Evolutionary conservation across 2,797 vertebrate species (phyloP), one percentile per base, ranked within the genome.

Genomic region (Agapornis canus): DNA sequence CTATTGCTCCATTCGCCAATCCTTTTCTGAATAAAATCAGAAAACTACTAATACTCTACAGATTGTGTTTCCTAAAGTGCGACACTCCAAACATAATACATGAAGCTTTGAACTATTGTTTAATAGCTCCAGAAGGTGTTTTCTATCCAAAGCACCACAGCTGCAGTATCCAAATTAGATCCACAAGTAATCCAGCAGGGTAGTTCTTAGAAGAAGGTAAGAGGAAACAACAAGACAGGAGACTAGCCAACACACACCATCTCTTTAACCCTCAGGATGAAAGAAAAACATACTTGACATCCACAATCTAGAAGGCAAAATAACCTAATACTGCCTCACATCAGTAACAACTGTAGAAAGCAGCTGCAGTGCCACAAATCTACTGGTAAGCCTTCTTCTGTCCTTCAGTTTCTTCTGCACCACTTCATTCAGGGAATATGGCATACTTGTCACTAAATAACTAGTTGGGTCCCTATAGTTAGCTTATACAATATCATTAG

Each of bases 241-340:
- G 22, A 72, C 43, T 11, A n/a, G 2, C 37, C 13, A 77, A 65
- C 13, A 77, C 7, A 29, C 8, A 65, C 10, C 4, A 83, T 32
- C 17, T 68, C 40, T 45, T 54, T 13, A 3, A 63, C 26, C 39
- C 21, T 64, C n/a, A 39, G n/a, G 23, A 63, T 39, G 43, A 49
- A 49, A 59, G 52, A 35, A 61, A 90, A 40, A 11, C 27, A 81
- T 22, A 39, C 21, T 3, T 37, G 1, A 70, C 3, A 13, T 27
- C 40, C 19, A 64, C 15, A 64, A 0, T 3, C n/a, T 39, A 0
- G 1, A 48, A 51, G 25, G 8, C 1, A 31, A 9, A 48, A 42
- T 29, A 91, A 42, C 25, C 31, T 43, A 22, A 32, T 25, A 35
- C 0, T 35, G 14, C 6, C 22, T 25, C 37, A 54, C 15, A 60